These are phyloP conservation scores for Monodelphis domestica DNA, from an alignment of 2,797 vertebrate genomes.

Conservation along the genomic window DNA sequence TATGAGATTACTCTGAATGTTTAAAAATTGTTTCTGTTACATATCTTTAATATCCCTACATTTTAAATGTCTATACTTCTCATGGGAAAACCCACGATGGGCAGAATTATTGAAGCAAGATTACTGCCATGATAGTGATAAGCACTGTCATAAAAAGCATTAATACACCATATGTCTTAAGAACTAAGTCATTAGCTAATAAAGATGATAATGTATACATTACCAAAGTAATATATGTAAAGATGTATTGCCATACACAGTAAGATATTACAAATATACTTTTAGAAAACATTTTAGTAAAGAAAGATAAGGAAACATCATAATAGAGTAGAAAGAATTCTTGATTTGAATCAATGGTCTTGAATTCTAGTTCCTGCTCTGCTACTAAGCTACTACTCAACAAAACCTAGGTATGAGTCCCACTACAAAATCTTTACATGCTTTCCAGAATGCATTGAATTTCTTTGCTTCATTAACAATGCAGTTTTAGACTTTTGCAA, in stretches of 20 bases:
- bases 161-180: constrained; percentile 9
- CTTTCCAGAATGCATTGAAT: background rate
- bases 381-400: background rate
- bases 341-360: background rate
- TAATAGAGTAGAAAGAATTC: background rate
- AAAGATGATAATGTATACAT: background rate
- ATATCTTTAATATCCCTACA: background rate
- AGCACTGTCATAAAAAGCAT: constrained; percentile 32
- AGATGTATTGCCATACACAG: background rate
- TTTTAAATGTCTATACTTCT: constrained; percentile 14
- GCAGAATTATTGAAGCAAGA: constrained; percentile 15
- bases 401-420: background rate
- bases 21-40: background rate
- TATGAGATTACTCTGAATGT: background rate
- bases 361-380: background rate
- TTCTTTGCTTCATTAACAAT: background rate
- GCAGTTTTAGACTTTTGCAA: background rate
- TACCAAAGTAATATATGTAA: background rate
- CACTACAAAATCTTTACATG: background rate
- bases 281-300: background rate
- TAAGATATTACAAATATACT: background rate
- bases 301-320: background rate
- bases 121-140: background rate
- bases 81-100: constrained; percentile 5
- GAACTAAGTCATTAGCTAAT: constrained; percentile 23